These are phyloP conservation scores for Adrianichthys oophorus DNA, from an alignment of 2,797 vertebrate genomes.

Conservation along the genomic window DNA sequence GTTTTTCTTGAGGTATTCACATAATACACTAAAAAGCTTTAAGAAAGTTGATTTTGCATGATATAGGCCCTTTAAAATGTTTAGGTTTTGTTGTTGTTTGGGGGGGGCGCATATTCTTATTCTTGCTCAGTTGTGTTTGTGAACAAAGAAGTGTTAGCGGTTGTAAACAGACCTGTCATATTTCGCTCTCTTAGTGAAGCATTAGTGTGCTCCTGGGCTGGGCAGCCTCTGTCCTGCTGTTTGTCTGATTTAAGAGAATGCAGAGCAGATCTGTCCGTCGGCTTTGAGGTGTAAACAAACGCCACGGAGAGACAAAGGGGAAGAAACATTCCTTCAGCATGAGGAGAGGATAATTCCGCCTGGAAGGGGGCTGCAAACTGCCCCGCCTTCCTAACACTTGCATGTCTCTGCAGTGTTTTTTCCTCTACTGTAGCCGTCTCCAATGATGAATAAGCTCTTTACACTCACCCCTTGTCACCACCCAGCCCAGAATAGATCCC, in stretches of 20 bases:
- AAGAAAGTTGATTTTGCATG: no score
- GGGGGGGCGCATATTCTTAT: not conserved
- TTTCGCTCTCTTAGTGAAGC: conserved; percentile 12
- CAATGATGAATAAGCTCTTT: conserved; percentile 50
- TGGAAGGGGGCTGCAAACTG: conserved; percentile 33
- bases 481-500: conserved; percentile 36
- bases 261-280: conserved; percentile 41
- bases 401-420: conserved; percentile 64
- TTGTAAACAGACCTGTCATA: conserved; percentile 29
- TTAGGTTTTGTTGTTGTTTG: not conserved
- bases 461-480: conserved; percentile 48
- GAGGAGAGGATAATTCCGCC: conserved; percentile 53
- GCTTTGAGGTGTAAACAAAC: conserved; percentile 66
- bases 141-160: not conserved
- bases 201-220: conserved; percentile 18
- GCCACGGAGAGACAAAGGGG: conserved; percentile 49
- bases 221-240: conserved; percentile 36
- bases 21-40: no score
- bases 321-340: conserved; percentile 62
- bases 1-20: no score
- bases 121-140: not conserved
- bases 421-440: conserved; percentile 59
- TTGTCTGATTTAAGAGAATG: conserved; percentile 58
- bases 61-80: not conserved
- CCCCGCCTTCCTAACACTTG: conserved; percentile 27